Conservation (phyloP, 2,797 vertebrate genomes). For the Smutsia temminckii region DNA sequence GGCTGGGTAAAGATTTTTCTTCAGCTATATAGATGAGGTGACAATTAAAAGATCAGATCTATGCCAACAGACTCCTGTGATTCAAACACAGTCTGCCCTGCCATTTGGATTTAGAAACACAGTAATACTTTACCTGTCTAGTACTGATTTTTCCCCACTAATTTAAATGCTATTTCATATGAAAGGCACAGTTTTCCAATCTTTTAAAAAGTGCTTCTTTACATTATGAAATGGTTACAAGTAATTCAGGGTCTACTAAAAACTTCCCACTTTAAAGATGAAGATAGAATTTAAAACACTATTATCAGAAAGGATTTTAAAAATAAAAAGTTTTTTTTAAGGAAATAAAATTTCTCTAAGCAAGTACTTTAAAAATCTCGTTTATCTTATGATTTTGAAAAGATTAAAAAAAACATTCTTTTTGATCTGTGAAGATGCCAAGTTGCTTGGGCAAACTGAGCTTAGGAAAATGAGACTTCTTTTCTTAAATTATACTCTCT, state of each 20-base stretch:
- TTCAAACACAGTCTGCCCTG: not conserved
- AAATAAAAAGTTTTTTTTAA: not conserved
- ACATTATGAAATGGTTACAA: not conserved
- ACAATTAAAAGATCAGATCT: not conserved
- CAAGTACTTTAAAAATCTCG: not conserved
- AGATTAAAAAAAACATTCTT: not conserved
- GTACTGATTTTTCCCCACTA: not conserved
- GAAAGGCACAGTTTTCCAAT: not conserved
- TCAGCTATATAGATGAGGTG: not conserved
- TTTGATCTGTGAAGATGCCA: slow-evolving; percentile 7
- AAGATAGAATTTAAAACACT: not conserved
- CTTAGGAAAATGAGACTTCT: slow-evolving; percentile 39
- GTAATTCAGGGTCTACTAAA: not conserved
- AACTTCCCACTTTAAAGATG: not conserved
- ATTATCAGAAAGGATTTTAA: not conserved
- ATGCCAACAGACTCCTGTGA: not conserved
- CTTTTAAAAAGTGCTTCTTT: not conserved
- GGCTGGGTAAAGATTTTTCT: not conserved
- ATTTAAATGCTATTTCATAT: not conserved
- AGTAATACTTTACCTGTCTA: not conserved
- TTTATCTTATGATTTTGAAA: not conserved
- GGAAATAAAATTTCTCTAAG: not conserved
- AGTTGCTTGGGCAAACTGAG: not conserved
- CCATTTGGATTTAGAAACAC: not conserved
- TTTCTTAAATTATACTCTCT: slow-evolving; percentile 16